Conservation (phyloP, 2,797 vertebrate species). For the Rhyacichthys aspro region DNA sequence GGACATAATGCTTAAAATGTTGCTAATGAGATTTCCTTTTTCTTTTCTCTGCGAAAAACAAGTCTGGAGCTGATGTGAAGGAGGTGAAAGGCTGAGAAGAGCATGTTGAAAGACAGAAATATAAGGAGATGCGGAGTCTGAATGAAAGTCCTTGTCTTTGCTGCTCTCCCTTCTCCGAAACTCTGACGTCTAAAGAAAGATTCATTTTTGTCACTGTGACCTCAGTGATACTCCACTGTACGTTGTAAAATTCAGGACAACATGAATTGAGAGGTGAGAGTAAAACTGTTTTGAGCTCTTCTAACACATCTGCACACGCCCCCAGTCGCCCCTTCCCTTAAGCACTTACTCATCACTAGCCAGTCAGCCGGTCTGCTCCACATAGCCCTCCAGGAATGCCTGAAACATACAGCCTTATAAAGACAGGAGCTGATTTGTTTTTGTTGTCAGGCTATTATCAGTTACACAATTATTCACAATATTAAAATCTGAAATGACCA, state of each 20-base stretch:
- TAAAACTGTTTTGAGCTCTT: conserved; percentile 12
- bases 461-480: too few relatives aligned
- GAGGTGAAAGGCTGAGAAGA: conserved; percentile 59
- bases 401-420: conserved; percentile 56
- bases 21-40: conserved; percentile 10
- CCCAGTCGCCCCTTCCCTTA: conserved; percentile 35
- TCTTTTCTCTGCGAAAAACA: conserved; percentile 5
- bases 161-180: conserved; percentile 50
- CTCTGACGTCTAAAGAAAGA: conserved; percentile 66
- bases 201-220: conserved; percentile 70
- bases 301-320: conserved; percentile 24
- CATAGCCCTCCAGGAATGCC: conserved; percentile 75
- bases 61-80: conserved; percentile 3
- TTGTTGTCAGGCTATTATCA: too few relatives aligned
- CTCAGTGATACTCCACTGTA: conserved; percentile 67
- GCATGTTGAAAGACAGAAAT: conserved; percentile 71
- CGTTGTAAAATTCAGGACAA: conserved; percentile 1
- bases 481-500: too few relatives aligned
- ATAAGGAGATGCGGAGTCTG: conserved; percentile 47
- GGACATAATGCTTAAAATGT: not conserved
- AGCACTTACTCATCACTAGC: conserved; percentile 67
- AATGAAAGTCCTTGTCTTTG: conserved; percentile 79
- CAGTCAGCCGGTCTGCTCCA: conserved; percentile 74
- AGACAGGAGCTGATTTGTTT: conserved; percentile 30
- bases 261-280: conserved; percentile 11